Percentiles rank a stretch among this genome's conserved stretches.
phyloP scores from a whole-genome alignment of 1,140 invertebrate genomes.

The Cardiocondyla obscurior region DNA sequence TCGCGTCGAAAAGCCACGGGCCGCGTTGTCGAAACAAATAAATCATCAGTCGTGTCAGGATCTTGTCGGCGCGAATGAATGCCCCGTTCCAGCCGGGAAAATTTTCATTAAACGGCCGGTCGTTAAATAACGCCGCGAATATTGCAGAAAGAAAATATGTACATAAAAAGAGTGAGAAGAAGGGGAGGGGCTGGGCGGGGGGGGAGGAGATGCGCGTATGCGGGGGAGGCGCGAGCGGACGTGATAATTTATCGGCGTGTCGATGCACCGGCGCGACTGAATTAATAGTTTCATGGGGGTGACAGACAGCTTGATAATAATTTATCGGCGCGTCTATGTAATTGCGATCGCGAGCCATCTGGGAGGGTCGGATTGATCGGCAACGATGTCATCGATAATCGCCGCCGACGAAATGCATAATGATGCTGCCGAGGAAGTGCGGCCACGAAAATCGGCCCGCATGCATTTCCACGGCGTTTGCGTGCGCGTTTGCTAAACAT shows the following conservation, averaged over 20 bases:
- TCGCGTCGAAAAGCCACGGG: not conserved
- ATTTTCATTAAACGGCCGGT: constrained; percentile 44
- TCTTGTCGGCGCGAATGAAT: constrained; percentile 32
- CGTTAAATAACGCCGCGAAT: constrained; percentile 38
- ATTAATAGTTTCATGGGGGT: constrained; percentile 70
- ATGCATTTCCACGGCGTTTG: not conserved
- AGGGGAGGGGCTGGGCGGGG: too few species aligned
- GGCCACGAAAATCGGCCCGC: constrained; percentile 45
- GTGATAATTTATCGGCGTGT: constrained; percentile 63
- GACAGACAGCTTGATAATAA: constrained; percentile 72
- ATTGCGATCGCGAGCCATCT: constrained; percentile 65
- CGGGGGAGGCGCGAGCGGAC: not conserved
- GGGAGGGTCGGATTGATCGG: constrained; percentile 62
- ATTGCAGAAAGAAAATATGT: constrained; percentile 43
- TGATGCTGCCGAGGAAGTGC: constrained; percentile 57
- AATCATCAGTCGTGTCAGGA: constrained; percentile 32
- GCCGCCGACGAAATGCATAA: constrained; percentile 52
- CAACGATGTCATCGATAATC: constrained; percentile 59
- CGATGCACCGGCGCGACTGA: constrained; percentile 53
- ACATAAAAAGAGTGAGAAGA: not conserved
- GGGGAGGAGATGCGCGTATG: too few species aligned
- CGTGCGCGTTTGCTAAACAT: constrained; percentile 27
- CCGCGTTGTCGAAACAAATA: constrained; percentile 35
- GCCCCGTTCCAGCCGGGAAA: not conserved
- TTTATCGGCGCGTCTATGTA: constrained; percentile 62